Conservation (phyloP, 2,113 vertebrate genomes). For the Verasper variegatus region DNA sequence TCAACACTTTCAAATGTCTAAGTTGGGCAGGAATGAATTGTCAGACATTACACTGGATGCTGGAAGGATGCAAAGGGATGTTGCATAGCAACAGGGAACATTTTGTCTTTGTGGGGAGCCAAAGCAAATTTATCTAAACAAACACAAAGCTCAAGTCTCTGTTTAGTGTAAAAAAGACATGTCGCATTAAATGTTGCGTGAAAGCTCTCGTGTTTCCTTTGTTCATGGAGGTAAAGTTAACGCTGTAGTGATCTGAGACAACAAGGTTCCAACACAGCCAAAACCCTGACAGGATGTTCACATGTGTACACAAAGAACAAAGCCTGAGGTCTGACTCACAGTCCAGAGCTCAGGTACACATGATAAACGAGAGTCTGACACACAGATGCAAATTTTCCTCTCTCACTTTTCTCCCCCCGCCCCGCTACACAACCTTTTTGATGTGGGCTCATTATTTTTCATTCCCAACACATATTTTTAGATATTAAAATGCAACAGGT, state of each 20-base stretch:
- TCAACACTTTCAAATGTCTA: no score
- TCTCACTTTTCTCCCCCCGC: neutral
- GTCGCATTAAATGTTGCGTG: neutral
- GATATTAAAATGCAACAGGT: constrained; percentile 17
- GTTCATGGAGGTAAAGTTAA: neutral
- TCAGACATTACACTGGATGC: constrained; percentile 26
- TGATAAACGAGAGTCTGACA: neutral
- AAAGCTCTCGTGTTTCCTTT: neutral
- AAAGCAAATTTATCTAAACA: constrained; percentile 26
- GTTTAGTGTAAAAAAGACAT: neutral
- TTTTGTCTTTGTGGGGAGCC: constrained; percentile 8
- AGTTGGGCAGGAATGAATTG: neutral
- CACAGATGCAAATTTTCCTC: neutral
- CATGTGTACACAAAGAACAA: neutral
- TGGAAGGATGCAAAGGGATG: constrained; percentile 25
- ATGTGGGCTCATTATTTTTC: neutral
- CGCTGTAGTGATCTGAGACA: neutral
- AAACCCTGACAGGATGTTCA: neutral
- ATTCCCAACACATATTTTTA: neutral
- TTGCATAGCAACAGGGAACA: constrained; percentile 50
- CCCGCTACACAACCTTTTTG: neutral
- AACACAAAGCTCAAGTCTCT: constrained; percentile 6
- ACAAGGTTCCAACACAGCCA: neutral
- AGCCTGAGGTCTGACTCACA: neutral
- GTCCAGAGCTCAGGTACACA: neutral